Base-by-base conservation (phyloP, 37 sponge, comb jelly and placozoan species). In the Ianthella basta region DNA sequence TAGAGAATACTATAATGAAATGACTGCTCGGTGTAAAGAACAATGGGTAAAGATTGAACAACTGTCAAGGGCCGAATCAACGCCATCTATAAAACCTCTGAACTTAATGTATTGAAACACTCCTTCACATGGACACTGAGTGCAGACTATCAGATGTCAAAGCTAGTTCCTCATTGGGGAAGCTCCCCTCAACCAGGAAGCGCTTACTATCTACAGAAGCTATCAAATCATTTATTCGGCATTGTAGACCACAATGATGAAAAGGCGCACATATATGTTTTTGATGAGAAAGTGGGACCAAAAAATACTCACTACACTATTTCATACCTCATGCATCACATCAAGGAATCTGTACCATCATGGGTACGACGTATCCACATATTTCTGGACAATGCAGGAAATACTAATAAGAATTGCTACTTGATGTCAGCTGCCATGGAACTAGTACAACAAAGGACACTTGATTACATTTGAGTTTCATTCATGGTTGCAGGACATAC, bases 401-500 rank as follows among this genome's bases (percentile, higher is more conserved):
- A 41, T 33, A 84, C 84, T 13, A 44, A 84, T 39, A 84, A 84
- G 30, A 84, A 68, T 74, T 29, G 36, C 20, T 68, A 55, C 68
- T n/a, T 66, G 25, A 66, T 66, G 68, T 16, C 68, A 25, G 23
- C 27, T 14, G 23, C 29, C 23, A 66, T 66, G 23, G 88, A 87
- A 37, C 44, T 82, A 37, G 55, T 87, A 13, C 83, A 87, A 64
- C 83, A 82, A 38, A 36, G 30, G 24, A 13, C 1, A 15, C 35
- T 73, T 23, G 25, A 21, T 35, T 82, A 74, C 34, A 2, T 87
- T 59, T 53, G 79, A 38, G 53, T 63, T 12, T 85, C 86, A 14
- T 87, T 87, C 25, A 20, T 82, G 32, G 24, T 87, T 36, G 88
- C 88, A 18, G 82, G 88, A 16, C 77, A 87, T 41, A 87, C 88